Percentiles rank a stretch among this genome's conserved stretches.
phyloP scores from a whole-genome alignment of 1,140 invertebrate species.

The Cyclargus thomasi region DNA sequence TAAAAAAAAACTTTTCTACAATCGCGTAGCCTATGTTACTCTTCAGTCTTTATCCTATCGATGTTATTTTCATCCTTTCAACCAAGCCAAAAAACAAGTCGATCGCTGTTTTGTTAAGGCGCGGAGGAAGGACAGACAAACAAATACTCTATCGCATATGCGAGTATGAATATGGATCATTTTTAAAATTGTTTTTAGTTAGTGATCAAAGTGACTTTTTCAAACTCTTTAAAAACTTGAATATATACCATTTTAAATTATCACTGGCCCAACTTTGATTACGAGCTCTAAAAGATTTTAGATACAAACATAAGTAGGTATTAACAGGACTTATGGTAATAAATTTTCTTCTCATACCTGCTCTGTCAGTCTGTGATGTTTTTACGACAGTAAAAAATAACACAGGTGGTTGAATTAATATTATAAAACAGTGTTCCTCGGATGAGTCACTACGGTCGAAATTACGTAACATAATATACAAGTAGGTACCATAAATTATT shows the following conservation, averaged over 20 bases:
- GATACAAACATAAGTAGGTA: neutral
- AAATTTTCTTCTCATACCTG: neutral
- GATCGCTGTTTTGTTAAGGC: too few relatives aligned
- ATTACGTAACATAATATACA: slow-evolving; percentile 17
- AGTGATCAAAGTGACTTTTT: too few relatives aligned
- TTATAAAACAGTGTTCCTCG: slow-evolving; percentile 13
- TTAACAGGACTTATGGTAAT: neutral
- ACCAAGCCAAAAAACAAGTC: too few relatives aligned
- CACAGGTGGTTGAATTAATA: slow-evolving; percentile 7
- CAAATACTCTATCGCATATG: too few relatives aligned
- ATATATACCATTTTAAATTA: neutral
- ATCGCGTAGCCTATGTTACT: too few relatives aligned
- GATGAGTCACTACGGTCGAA: slow-evolving; percentile 6
- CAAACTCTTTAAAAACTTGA: too few relatives aligned
- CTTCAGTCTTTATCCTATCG: too few relatives aligned
- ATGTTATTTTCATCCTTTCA: too few relatives aligned
- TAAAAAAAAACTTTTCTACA: too few relatives aligned
- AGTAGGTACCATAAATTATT: slow-evolving; percentile 18
- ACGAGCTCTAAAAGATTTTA: neutral
- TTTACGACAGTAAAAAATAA: slow-evolving; percentile 12
- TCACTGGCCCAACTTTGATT: neutral
- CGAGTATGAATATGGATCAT: too few relatives aligned
- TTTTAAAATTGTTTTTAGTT: too few relatives aligned
- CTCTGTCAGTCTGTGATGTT: slow-evolving; percentile 1
- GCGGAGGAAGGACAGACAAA: too few relatives aligned